A percentile compares a stretch with the other conserved stretches of the same genome.
phyloP scores from a whole-genome alignment of 2,113 vertebrate species.

The Toxostoma redivivum region DNA sequence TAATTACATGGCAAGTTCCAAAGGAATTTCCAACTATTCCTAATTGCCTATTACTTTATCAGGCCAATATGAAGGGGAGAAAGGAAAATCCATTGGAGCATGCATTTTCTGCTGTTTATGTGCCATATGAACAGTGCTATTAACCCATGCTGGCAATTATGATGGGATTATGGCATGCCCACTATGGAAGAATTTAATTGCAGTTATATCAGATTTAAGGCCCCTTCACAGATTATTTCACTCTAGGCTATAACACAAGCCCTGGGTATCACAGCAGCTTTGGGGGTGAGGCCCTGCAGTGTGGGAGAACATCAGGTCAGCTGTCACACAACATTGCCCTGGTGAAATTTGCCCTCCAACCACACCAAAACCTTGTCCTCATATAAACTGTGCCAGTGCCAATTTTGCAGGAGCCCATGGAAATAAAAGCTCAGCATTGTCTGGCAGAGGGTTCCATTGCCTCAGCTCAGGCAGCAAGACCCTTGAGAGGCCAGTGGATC shows the following conservation, averaged over 20 bases:
- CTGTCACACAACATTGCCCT: slow-evolving; percentile 24
- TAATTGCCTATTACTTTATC: not conserved
- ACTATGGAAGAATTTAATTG: not conserved
- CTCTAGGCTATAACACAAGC: not conserved
- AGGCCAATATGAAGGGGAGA: not conserved
- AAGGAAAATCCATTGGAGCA: not conserved
- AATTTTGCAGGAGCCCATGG: not conserved
- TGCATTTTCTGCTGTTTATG: not conserved
- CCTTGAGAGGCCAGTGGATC: not conserved
- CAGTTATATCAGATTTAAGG: not conserved
- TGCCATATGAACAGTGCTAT: not conserved
- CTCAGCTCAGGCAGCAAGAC: not conserved
- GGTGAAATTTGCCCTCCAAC: slow-evolving; percentile 21
- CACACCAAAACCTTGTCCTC: slow-evolving; percentile 22
- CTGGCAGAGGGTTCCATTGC: not conserved
- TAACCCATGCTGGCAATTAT: not conserved
- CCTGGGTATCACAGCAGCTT: not conserved
- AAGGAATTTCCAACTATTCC: not conserved
- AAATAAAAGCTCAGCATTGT: not conserved
- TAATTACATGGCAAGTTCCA: not conserved
- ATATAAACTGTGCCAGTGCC: not conserved
- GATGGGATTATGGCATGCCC: not conserved
- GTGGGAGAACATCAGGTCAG: not conserved
- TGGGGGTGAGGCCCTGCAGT: not conserved
- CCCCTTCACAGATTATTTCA: not conserved